Evolutionary conservation across 1,140 invertebrate genomes (phyloP).

Genomic region (Pseudomyrmex cubaensis): DNA sequence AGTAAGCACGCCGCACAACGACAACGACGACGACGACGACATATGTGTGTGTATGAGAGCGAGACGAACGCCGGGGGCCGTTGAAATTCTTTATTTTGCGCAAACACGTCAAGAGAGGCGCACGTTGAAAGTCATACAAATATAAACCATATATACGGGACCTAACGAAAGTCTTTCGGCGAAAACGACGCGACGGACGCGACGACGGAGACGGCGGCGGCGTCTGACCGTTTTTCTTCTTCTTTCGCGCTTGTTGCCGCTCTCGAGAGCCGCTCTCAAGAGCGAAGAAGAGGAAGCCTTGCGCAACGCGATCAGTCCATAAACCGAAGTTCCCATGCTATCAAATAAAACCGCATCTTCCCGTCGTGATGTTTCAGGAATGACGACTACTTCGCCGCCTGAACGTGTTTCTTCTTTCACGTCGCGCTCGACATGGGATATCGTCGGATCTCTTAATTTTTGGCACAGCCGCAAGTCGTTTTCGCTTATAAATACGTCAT

Average conservation of each 20-base stretch:
- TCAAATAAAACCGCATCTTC: constrained; percentile 36
- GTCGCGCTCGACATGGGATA: neutral
- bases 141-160: constrained; percentile 57
- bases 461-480: constrained; percentile 43
- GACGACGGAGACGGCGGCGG: neutral
- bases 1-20: constrained; percentile 35
- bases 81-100: constrained; percentile 56
- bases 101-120: constrained; percentile 49
- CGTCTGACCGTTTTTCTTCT: neutral
- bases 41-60: neutral
- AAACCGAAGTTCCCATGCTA: constrained; percentile 33
- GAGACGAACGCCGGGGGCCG: constrained; percentile 10
- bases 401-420: constrained; percentile 9
- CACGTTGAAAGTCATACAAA: constrained; percentile 58
- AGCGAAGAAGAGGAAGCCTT: constrained; percentile 22
- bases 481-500: constrained; percentile 15
- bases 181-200: constrained; percentile 28
- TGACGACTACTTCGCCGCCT: constrained; percentile 9
- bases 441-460: constrained; percentile 31
- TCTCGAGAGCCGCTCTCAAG: neutral
- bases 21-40: constrained; percentile 17
- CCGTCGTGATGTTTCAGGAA: constrained; percentile 4
- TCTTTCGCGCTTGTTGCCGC: constrained; percentile 23
- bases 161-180: constrained; percentile 55
- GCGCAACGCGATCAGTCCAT: constrained; percentile 24